Conservation (phyloP, 37 sponge, comb jelly and placozoan species). For the Halichondria panicea region DNA sequence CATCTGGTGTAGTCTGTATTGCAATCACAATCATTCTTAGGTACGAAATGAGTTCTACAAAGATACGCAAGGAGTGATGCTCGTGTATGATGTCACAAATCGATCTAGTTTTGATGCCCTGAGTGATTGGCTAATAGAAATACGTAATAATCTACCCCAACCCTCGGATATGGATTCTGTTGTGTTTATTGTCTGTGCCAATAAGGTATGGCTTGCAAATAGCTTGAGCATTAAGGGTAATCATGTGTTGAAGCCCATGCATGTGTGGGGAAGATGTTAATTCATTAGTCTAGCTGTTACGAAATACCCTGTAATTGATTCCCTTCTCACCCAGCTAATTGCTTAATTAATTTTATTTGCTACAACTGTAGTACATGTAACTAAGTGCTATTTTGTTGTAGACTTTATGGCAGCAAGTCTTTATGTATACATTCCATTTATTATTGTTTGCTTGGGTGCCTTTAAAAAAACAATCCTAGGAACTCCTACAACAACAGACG, state of each 20-base stretch:
- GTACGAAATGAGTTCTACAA: constrained; percentile 97
- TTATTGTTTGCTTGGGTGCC: no score
- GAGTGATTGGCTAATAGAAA: constrained; percentile 81
- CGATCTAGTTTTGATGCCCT: constrained; percentile 80
- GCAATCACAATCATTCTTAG: constrained; percentile 26
- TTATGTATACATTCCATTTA: neutral
- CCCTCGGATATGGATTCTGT: constrained; percentile 58
- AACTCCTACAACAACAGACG: no score
- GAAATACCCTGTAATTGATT: no score
- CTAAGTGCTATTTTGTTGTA: no score
- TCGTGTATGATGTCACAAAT: constrained; percentile 87
- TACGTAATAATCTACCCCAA: constrained; percentile 61
- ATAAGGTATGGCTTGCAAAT: constrained; percentile 61
- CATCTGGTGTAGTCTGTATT: no score
- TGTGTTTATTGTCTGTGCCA: constrained; percentile 89
- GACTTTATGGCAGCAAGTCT: neutral
- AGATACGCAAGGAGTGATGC: constrained; percentile 87
- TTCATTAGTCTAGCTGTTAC: no score
- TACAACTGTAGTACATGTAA: no score
- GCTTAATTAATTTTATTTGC: neutral
- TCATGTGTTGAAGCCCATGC: no score
- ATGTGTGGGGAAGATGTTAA: no score
- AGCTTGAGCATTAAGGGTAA: no score
- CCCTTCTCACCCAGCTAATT: no score
- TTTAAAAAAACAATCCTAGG: no score